Percentiles rank a stretch among this genome's conserved stretches.
These are phyloP conservation scores for Amblyopsis hoosieri DNA, from an alignment of 2,797 vertebrate species.

Conservation along the genomic window DNA sequence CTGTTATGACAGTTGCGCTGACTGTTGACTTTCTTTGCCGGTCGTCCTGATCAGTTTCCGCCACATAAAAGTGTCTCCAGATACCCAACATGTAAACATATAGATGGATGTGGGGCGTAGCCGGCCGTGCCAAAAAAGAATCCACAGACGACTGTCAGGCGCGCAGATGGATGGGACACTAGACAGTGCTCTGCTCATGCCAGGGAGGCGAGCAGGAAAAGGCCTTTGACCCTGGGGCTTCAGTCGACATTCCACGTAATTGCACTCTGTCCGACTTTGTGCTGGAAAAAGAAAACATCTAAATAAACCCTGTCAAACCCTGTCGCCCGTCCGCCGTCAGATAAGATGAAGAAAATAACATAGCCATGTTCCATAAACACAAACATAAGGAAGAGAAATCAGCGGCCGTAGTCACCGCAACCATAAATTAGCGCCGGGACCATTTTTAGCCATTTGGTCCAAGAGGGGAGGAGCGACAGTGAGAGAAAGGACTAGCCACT, in stretches of 20 bases:
- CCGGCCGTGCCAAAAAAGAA: slow-evolving; percentile 24
- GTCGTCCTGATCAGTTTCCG: slow-evolving; percentile 18
- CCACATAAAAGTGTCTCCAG: slow-evolving; percentile 23
- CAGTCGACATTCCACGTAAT: slow-evolving; percentile 67
- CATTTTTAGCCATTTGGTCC: slow-evolving; percentile 71
- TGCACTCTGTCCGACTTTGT: slow-evolving; percentile 73
- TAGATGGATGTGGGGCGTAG: slow-evolving; percentile 1
- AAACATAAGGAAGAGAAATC: slow-evolving; percentile 79
- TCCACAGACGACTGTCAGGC: slow-evolving; percentile 29
- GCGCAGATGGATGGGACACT: slow-evolving; percentile 27
- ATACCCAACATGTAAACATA: slow-evolving; percentile 28
- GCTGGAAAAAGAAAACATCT: slow-evolving; percentile 74
- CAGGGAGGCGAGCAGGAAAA: slow-evolving; percentile 75
- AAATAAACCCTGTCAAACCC: slow-evolving; percentile 77
- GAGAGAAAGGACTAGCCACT: slow-evolving; percentile 65
- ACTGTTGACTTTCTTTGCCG: slow-evolving; percentile 1
- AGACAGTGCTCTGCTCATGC: slow-evolving; percentile 45
- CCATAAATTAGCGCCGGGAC: slow-evolving; percentile 76
- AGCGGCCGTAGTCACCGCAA: slow-evolving; percentile 61
- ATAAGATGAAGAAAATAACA: slow-evolving; percentile 73
- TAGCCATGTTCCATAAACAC: slow-evolving; percentile 77
- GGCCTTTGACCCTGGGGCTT: slow-evolving; percentile 71
- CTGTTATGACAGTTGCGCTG: neutral
- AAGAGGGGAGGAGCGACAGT: slow-evolving; percentile 48
- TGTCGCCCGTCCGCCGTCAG: slow-evolving; percentile 72